Conservation (phyloP, 2,888 invertebrate species). For the Pomacea canaliculata region DNA sequence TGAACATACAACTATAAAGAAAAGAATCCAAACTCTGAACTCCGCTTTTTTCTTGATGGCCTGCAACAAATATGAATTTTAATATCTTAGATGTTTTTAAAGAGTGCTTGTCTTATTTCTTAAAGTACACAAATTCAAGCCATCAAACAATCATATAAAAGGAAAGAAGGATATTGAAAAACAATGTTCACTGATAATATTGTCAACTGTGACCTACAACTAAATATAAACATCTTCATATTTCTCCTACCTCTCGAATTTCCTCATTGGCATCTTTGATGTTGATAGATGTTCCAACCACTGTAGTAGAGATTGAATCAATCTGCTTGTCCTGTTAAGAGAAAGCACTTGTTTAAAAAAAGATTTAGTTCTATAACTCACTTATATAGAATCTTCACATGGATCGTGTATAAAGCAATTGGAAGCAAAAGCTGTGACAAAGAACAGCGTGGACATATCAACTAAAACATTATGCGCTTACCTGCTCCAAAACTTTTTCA, state of each 20-base stretch:
- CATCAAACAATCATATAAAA: too few relatives aligned
- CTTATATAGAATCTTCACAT: too few relatives aligned
- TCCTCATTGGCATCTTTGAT: constrained; percentile 97
- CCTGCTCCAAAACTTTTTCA: constrained; percentile 91
- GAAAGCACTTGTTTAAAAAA: not conserved
- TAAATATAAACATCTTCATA: too few relatives aligned
- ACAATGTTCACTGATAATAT: too few relatives aligned
- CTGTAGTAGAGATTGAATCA: constrained; percentile 88
- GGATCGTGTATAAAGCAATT: not conserved
- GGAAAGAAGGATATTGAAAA: too few relatives aligned
- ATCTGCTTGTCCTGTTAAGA: constrained; percentile 83
- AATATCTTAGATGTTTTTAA: not conserved
- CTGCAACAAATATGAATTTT: constrained; percentile 52
- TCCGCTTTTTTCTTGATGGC: constrained; percentile 98
- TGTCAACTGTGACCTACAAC: too few relatives aligned
- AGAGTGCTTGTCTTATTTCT: too few relatives aligned
- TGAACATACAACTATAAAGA: constrained; percentile 95
- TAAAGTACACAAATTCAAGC: too few relatives aligned
- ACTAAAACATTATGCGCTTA: constrained; percentile 34
- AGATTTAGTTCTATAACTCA: not conserved
- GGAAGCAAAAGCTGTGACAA: not conserved
- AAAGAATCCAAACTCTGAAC: constrained; percentile 91
- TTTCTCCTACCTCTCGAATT: constrained; percentile 79
- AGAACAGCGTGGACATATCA: not conserved
- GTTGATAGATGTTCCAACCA: constrained; percentile 93